Percentiles rank a stretch among this genome's conserved stretches.
Evolutionary conservation across 37 sponge, comb jelly and placozoan genomes (phyloP).

Genomic region (Hormiphora californensis): DNA sequence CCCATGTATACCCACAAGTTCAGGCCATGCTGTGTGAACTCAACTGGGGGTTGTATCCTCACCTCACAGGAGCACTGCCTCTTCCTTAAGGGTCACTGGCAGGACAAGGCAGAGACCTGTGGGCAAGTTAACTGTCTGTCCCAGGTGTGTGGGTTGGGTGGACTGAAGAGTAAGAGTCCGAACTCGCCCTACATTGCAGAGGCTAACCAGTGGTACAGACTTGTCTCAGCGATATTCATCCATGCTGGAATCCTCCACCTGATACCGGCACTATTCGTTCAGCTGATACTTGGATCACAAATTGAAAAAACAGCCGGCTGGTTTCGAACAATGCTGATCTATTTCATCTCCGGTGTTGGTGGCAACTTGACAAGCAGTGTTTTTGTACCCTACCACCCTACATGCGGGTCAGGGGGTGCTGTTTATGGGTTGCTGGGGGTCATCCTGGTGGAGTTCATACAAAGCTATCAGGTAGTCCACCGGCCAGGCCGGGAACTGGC

Average conservation of each 20-base stretch:
- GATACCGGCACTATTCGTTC: slow-evolving; percentile 60
- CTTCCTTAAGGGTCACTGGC: slow-evolving; percentile 64
- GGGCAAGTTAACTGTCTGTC: slow-evolving; percentile 76
- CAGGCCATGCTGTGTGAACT: slow-evolving; percentile 79
- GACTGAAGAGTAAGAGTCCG: slow-evolving; percentile 52
- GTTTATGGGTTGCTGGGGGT: slow-evolving; percentile 88
- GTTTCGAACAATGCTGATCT: slow-evolving; percentile 79
- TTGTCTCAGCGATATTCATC: slow-evolving; percentile 69
- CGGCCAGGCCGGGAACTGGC: slow-evolving; percentile 70
- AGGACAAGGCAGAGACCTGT: slow-evolving; percentile 61
- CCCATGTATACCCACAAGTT: slow-evolving; percentile 59
- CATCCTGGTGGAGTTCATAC: slow-evolving; percentile 79
- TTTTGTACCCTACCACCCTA: slow-evolving; percentile 83
- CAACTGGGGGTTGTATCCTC: slow-evolving; percentile 77
- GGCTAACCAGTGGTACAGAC: slow-evolving; percentile 84
- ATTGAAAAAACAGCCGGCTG: slow-evolving; percentile 92
- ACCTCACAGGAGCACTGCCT: slow-evolving; percentile 61
- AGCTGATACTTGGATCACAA: slow-evolving; percentile 80
- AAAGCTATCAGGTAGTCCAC: slow-evolving; percentile 83
- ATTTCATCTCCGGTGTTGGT: slow-evolving; percentile 82
- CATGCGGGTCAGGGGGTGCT: slow-evolving; percentile 71
- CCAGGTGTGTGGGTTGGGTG: slow-evolving; percentile 79
- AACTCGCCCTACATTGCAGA: slow-evolving; percentile 54
- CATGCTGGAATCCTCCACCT: slow-evolving; percentile 84
- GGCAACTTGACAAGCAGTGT: slow-evolving; percentile 81